Evolutionary conservation across 1,140 invertebrate genomes (phyloP), one percentile per base, ranked within the genome.

Genomic region (Dolichoris vasculosae): DNA sequence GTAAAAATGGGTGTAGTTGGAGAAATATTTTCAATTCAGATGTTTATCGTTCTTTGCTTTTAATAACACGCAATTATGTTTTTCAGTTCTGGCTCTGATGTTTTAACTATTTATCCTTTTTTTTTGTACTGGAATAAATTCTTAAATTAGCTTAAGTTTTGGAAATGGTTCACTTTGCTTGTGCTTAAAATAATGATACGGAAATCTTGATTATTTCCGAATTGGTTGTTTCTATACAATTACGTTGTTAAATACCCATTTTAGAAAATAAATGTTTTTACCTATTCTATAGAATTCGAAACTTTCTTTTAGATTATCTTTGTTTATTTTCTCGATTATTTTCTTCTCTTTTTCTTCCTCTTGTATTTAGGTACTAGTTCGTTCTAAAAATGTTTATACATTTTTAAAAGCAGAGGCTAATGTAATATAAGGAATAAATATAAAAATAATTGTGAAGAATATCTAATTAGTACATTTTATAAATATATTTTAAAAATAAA

Each of bases 41-140:
- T 77, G n/a, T 77, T 51, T 77, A 51, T 77, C 75, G n/a, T 51
- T 48, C 43, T 77, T 55, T 30, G 46, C n/a, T 77, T 77, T 77
- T 77, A 77, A 77, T 77, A 51, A 77, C 35, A 32, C n/a, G 30
- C 75, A 32, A 7, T 20, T 9, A 1, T 23, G 15, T 6, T 13
- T 26, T 71, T 3, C 30, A 69, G 64, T 8, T 35, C 11, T 38
- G 64, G 30, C 64, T 69, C 32, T 69, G 30, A 15, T 17, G 32
- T 17, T 11, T 69, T 69, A 69, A 69, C 11, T 35, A 35, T 9
- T 69, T 17, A 15, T 69, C 38, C 30, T 20, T 32, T 64, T 30
- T n/a, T 3, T 64, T n/a, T 64, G 4, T 26, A 9, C 32, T n/a
- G 69, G 20, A 26, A 26, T 2, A 15, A 23, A 71, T 40, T 71